phyloP scores from a whole-genome alignment of 2,797 vertebrate genomes.

The Aphelocoma californica region DNA sequence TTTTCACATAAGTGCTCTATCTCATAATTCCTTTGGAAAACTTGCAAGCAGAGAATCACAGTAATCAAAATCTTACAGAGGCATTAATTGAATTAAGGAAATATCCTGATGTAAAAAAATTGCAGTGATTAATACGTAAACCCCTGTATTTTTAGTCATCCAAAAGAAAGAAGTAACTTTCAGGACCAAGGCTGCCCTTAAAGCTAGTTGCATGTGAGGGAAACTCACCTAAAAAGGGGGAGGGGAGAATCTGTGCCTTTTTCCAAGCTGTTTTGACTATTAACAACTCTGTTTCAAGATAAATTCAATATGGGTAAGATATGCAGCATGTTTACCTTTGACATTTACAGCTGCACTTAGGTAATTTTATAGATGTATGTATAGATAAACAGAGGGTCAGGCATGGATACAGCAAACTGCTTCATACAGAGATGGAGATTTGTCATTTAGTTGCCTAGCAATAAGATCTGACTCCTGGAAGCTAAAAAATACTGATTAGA shows the following conservation, averaged over 20 bases:
- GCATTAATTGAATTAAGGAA: not conserved
- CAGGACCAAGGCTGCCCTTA: not conserved
- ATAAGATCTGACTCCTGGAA: conserved; percentile 27
- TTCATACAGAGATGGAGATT: not conserved
- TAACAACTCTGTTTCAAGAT: conserved; percentile 32
- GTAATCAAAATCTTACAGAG: not conserved
- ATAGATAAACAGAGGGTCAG: not conserved
- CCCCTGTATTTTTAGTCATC: not conserved
- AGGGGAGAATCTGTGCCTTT: not conserved
- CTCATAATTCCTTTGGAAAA: not conserved
- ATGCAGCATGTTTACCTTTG: not conserved
- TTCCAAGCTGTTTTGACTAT: conserved; percentile 21
- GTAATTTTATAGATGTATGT: not conserved
- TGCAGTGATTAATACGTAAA: not conserved
- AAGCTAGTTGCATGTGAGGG: not conserved
- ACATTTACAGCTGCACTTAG: not conserved
- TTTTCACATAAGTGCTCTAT: not conserved
- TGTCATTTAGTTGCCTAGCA: conserved; percentile 63
- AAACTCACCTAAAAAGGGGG: not conserved
- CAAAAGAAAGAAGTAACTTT: not conserved
- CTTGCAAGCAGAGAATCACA: not conserved
- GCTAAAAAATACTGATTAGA: conserved; percentile 17
- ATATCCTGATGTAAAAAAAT: not conserved
- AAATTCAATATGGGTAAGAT: conserved; percentile 31
- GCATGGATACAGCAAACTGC: not conserved